These are phyloP conservation scores for Oncopodura yosiiana DNA, from an alignment of 1,140 invertebrate species.

Conservation along the genomic window DNA sequence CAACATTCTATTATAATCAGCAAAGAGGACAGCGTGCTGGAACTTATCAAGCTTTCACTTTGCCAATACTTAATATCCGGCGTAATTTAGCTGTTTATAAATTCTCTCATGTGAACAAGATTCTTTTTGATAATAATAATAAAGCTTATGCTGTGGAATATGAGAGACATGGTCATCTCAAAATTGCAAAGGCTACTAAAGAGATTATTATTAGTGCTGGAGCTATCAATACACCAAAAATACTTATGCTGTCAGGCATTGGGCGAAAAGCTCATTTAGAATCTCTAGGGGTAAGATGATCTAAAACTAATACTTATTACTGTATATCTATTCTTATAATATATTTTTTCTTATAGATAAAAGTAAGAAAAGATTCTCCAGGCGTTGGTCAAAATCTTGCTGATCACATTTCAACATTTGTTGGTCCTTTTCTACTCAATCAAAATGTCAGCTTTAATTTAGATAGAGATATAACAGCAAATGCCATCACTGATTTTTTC, in stretches of 20 bases:
- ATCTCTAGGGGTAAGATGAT: conserved; percentile 6
- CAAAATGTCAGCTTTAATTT: background rate
- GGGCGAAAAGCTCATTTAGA: conserved; percentile 8
- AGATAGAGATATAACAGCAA: background rate
- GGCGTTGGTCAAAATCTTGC: conserved; percentile 6
- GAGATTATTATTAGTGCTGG: conserved; percentile 9
- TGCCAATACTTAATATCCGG: background rate
- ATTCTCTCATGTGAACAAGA: conserved; percentile 11
- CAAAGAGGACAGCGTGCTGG: conserved; percentile 2
- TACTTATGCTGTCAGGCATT: conserved; percentile 16
- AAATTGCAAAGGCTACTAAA: conserved; percentile 4
- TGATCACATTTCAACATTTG: background rate
- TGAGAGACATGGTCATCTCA: background rate
- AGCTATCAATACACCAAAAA: conserved; percentile 4
- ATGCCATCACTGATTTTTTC: background rate
- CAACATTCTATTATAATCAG: conserved; percentile 1
- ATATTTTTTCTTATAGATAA: background rate
- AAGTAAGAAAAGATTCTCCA: background rate
- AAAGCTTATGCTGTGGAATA: conserved; percentile 10
- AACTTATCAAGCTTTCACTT: conserved; percentile 7
- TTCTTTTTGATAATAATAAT: conserved; percentile 5
- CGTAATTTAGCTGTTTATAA: conserved; percentile 7
- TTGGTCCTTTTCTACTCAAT: background rate
- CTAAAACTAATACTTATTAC: background rate
- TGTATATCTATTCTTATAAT: background rate